phyloP scores from a whole-genome alignment of 1,140 invertebrate species.

The Panagrolaimus sp. region DNA sequence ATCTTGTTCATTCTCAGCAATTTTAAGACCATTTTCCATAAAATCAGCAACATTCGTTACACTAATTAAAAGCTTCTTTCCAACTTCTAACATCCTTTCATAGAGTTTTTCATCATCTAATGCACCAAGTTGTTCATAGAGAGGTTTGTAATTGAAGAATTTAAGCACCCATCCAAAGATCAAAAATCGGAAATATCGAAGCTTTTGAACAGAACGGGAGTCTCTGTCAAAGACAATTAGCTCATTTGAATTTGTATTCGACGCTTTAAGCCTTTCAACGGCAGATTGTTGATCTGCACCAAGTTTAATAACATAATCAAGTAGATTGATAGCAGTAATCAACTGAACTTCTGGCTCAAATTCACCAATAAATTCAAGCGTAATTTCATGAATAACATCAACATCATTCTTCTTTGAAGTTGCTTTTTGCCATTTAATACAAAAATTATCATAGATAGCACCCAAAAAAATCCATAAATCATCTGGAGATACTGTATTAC shows the following conservation, averaged over 20 bases:
- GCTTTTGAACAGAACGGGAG: conserved; percentile 14
- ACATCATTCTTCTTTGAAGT: conserved; percentile 19
- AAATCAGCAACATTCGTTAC: conserved; percentile 21
- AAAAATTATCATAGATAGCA: conserved; percentile 31
- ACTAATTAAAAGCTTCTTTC: conserved; percentile 18
- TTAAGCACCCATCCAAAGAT: conserved; percentile 33
- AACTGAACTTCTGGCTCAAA: conserved; percentile 30
- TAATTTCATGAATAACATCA: conserved; percentile 26
- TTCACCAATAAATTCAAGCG: conserved; percentile 22
- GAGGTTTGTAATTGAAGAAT: conserved; percentile 20
- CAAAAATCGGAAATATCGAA: conserved; percentile 28
- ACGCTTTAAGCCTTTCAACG: not conserved
- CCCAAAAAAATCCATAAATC: conserved; percentile 28
- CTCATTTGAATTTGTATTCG: not conserved
- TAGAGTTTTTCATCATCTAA: conserved; percentile 27
- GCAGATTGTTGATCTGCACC: conserved; percentile 20
- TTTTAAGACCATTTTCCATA: conserved; percentile 19
- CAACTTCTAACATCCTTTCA: conserved; percentile 20
- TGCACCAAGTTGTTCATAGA: conserved; percentile 21
- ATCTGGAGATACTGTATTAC: conserved; percentile 13
- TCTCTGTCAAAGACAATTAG: conserved; percentile 23
- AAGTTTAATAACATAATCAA: conserved; percentile 27
- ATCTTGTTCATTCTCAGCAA: conserved; percentile 24
- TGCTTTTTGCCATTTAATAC: conserved; percentile 27
- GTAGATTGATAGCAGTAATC: conserved; percentile 18